Percentiles rank a stretch among this genome's conserved stretches.
These are phyloP conservation scores for Cheilosia urbana DNA, from an alignment of 2,888 invertebrate genomes.

Conservation along the genomic window DNA sequence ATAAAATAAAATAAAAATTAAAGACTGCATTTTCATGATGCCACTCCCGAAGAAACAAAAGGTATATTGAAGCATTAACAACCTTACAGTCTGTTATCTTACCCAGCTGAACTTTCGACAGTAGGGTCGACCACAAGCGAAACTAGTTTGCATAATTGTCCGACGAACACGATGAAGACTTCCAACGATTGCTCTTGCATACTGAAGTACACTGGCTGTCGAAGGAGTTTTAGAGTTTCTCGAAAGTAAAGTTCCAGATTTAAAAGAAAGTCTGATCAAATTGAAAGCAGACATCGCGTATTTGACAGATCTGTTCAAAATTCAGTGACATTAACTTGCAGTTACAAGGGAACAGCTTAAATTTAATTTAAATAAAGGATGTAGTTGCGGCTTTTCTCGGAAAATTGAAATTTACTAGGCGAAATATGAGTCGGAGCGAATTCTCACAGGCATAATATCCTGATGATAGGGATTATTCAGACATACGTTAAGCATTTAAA, in stretches of 20 bases:
- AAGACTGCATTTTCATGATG: no score
- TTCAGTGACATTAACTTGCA: background rate
- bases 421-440: background rate
- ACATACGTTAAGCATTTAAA: no score
- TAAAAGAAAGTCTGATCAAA: no score
- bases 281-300: background rate
- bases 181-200: slow-evolving; percentile 23
- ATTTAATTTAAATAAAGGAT: background rate
- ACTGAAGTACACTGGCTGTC: slow-evolving; percentile 37
- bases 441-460: background rate
- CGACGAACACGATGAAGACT: slow-evolving; percentile 12
- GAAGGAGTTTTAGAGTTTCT: slow-evolving; percentile 9
- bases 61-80: no score
- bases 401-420: background rate
- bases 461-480: no score
- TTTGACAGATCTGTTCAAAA: background rate
- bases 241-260: no score
- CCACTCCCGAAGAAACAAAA: no score
- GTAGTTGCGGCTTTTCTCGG: background rate
- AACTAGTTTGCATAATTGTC: background rate
- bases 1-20: no score
- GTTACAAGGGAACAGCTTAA: no score
- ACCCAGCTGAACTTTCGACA: no score
- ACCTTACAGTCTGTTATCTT: no score
- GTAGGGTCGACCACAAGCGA: no score